Evolutionary conservation across 1,140 invertebrate species (phyloP), one percentile per base, ranked within the genome.

Genomic region (Temnothorax nylanderi): DNA sequence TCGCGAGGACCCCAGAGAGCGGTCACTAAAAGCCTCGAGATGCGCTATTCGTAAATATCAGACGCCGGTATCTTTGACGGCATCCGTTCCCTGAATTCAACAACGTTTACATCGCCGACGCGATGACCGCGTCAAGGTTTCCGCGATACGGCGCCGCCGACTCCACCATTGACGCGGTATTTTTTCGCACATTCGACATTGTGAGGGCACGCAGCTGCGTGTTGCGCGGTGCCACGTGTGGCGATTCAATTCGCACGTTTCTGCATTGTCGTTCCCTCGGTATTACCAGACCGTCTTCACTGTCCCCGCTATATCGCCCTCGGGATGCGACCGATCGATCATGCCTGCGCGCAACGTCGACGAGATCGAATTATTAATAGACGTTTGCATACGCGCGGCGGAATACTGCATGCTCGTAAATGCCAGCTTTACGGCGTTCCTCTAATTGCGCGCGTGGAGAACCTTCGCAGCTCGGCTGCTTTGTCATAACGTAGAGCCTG

Each of bases 111-210:
- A 16, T 16, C 34, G 34, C 0, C n/a, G 69, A 41, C 62, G 21
- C 21, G 72, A 44, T 26, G 54, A 44, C 37, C 72, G 76, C 60
- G 72, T 75, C 88, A 90, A 90, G 86, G 89, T 51, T 64, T 51
- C 0, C 8, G 26, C 72, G 74, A 62, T 76, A 75, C 56, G 16
- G 10, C 71, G 18, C 21, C 71, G 18, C 21, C 41, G 65, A 26
- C 65, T 69, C 44, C 65, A 47, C 65, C 65, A 49, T 49, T 8
- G 65, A 49, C 51, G 76, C 32, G 60, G 64, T 74, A 69, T 65
- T 75, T 90, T 89, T 87, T 90, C 78, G 74, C 88, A 90, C 75
- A 78, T 90, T 64, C 60, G 21, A 51, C 56, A 87, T 90, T 90
- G 85, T 87, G 11, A 71, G 71, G 2, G 74, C 34, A 69, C 11